These are phyloP conservation scores for Colostygia pectinataria DNA, from an alignment of 2,888 invertebrate species.

Conservation along the genomic window DNA sequence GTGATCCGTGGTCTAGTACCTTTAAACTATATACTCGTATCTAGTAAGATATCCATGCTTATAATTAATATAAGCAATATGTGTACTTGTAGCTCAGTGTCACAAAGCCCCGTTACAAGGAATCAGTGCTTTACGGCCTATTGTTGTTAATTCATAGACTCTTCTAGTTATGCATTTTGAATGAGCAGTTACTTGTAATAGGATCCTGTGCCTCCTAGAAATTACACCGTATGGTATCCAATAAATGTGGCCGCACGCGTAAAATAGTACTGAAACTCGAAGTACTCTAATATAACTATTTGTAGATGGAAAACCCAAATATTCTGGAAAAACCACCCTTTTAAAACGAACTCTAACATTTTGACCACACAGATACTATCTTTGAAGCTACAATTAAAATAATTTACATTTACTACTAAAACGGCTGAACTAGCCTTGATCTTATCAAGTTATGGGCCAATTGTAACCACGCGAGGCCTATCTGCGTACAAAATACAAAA, in stretches of 20 bases:
- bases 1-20: too few species aligned
- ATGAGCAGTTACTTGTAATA: slow-evolving; percentile 66
- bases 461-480: slow-evolving; percentile 32
- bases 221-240: slow-evolving; percentile 45
- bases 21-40: too few species aligned
- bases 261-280: not conserved
- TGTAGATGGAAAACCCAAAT: not conserved
- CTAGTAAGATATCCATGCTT: too few species aligned
- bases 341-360: not conserved
- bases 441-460: slow-evolving; percentile 35
- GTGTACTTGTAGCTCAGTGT: slow-evolving; percentile 41
- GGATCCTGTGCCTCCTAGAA: slow-evolving; percentile 53
- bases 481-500: slow-evolving; percentile 30
- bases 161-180: slow-evolving; percentile 57
- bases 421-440: slow-evolving; percentile 22
- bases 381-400: slow-evolving; percentile 15
- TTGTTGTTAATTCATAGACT: slow-evolving; percentile 65
- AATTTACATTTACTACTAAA: slow-evolving; percentile 18
- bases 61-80: not conserved
- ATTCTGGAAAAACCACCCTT: slow-evolving; percentile 6
- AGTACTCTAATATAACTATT: not conserved
- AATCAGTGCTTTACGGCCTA: slow-evolving; percentile 57
- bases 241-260: slow-evolving; percentile 3
- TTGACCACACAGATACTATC: slow-evolving; percentile 7
- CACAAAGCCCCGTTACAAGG: slow-evolving; percentile 74